Evolutionary conservation across 1,140 invertebrate species (phyloP), one percentile per base, ranked within the genome.

Genomic region (Drosophila ogumai): DNA sequence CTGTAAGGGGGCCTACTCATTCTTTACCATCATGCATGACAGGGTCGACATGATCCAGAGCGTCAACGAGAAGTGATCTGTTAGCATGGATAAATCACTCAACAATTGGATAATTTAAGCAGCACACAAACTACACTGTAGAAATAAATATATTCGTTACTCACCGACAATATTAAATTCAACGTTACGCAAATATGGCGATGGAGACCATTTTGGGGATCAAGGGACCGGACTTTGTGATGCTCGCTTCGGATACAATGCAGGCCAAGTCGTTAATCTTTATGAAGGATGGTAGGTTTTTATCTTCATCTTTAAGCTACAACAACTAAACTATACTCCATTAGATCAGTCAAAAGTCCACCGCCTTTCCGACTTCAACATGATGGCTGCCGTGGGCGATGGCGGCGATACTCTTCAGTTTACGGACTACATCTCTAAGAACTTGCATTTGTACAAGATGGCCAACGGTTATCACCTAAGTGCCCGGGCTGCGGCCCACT

Each of bases 361-460:
- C 87, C 96, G 96, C 88, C 94, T 99, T 56, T 98, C 97, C 55
- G 95, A 98, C 65, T 96, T 96, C 66, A 93, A 99, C 58, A 94
- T 98, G 44, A 98, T 99, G 97, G 96, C 96, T 31, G 96, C 98
- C 6, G 95, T 95, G 84, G 99, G 99, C 50, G 99, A 99, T 93
- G 94, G 96, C n/a, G 99, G 99, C 6, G 99, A 99, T 92, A 97
- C 98, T 1, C 96, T 96, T 15, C 98, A 99, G 92, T 99, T 99
- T 94, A 97, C 98, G n/a, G 98, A 99, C 91, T 99, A 98, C 91
- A 99, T 99, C 82, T 95, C 96, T 0, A 99, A 99, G 93, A 99
- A 99, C 93, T 96, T 99, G 88, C 98, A 99, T 76, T 93, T 99
- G 1, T 99, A 99, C 91, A 99, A 99, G 94, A 99, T 99, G 96